A percentile compares a stretch with the other conserved stretches of the same genome.
phyloP scores from a whole-genome alignment of 2,113 vertebrate species.

The Phalacrocorax carbo region DNA sequence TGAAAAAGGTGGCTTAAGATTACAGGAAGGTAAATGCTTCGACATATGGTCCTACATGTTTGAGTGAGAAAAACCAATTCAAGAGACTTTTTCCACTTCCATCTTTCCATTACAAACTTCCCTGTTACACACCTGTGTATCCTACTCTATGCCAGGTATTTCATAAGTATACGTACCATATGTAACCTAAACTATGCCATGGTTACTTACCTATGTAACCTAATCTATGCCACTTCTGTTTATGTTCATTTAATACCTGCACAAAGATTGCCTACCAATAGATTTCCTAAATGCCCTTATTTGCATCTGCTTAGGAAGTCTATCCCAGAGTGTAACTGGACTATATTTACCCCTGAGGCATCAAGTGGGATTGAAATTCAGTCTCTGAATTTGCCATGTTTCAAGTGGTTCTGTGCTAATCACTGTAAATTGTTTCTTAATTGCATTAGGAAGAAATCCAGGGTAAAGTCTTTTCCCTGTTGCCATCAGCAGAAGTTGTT shows the following conservation, averaged over 20 bases:
- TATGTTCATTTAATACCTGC: not conserved
- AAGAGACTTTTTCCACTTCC: not conserved
- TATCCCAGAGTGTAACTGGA: not conserved
- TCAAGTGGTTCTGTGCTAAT: not conserved
- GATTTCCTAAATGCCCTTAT: not conserved
- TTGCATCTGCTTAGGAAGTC: not conserved
- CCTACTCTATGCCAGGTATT: no score
- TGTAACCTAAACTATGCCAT: no score
- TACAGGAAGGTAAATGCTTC: not conserved
- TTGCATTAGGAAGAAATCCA: constrained; percentile 8
- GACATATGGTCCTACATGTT: not conserved
- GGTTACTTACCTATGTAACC: no score
- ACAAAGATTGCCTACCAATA: not conserved
- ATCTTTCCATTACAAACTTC: not conserved
- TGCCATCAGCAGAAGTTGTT: not conserved
- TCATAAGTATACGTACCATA: no score
- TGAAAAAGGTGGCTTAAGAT: not conserved
- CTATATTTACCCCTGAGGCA: not conserved
- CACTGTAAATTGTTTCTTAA: not conserved
- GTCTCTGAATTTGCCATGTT: not conserved
- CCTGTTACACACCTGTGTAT: not conserved
- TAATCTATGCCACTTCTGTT: not conserved
- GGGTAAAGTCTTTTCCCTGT: not conserved
- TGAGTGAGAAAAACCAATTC: not conserved
- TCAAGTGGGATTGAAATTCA: not conserved